phyloP scores from a whole-genome alignment of 2,888 invertebrate species.

The Leucozona laternaria region DNA sequence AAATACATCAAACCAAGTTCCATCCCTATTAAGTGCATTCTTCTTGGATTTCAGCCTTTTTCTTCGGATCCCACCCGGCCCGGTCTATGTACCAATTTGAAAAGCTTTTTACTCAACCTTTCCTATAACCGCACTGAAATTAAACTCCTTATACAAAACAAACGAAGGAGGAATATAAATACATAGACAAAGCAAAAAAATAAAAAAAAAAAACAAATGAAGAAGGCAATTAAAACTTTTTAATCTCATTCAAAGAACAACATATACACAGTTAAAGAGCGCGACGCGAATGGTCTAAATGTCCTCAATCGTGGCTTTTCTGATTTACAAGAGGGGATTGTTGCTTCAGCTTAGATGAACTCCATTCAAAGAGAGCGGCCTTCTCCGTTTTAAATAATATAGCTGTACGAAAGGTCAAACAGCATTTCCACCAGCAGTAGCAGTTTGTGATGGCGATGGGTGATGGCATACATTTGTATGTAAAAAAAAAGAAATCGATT shows the following conservation, averaged over 20 bases:
- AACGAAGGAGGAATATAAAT: neutral
- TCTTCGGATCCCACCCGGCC: neutral
- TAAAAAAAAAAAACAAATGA: slow-evolving; percentile 15
- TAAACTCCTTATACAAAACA: slow-evolving; percentile 13
- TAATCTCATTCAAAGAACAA: slow-evolving; percentile 58
- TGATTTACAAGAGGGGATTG: neutral
- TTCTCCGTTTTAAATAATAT: slow-evolving; percentile 15
- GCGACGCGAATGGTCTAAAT: slow-evolving; percentile 58
- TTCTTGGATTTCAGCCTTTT: slow-evolving; percentile 29
- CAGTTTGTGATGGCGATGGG: too few species aligned
- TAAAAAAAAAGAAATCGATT: slow-evolving; percentile 46
- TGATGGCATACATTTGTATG: slow-evolving; percentile 8
- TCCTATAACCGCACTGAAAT: slow-evolving; percentile 22
- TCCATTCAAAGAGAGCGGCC: slow-evolving; percentile 34
- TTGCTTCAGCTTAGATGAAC: slow-evolving; percentile 22
- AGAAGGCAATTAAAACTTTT: slow-evolving; percentile 73
- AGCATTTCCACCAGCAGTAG: slow-evolving; percentile 25
- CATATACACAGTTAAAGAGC: slow-evolving; percentile 35
- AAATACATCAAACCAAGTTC: slow-evolving; percentile 46
- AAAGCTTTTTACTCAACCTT: slow-evolving; percentile 35
- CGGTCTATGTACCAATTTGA: slow-evolving; percentile 13
- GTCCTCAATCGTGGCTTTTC: slow-evolving; percentile 58
- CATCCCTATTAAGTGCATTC: slow-evolving; percentile 56
- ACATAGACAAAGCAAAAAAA: slow-evolving; percentile 8
- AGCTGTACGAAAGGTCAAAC: slow-evolving; percentile 60